Evolutionary conservation across 2,797 vertebrate genomes (phyloP).

Genomic region (Enteromius mattozi): DNA sequence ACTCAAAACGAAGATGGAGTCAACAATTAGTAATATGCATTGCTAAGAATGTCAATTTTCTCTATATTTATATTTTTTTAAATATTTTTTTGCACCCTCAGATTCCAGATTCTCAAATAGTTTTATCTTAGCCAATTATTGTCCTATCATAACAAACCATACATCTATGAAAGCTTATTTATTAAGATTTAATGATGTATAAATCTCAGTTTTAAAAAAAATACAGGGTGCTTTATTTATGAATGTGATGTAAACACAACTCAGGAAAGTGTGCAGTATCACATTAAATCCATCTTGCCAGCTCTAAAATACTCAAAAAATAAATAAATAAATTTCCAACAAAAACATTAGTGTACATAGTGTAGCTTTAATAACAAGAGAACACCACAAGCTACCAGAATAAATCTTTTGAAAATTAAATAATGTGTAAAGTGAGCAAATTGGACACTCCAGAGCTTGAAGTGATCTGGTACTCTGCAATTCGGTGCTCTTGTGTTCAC

Average conservation of each 20-base stretch:
- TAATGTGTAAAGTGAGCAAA: not conserved
- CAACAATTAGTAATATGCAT: too few relatives aligned
- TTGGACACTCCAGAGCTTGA: not conserved
- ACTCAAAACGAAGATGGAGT: too few relatives aligned
- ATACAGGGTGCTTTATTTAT: not conserved
- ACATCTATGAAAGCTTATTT: too few relatives aligned
- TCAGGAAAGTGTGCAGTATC: not conserved
- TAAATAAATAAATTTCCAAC: not conserved
- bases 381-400: not conserved
- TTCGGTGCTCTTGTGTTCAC: slow-evolving; percentile 1
- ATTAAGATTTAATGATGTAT: too few relatives aligned
- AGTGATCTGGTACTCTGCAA: not conserved
- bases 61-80: too few relatives aligned
- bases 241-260: not conserved
- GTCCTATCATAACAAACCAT: too few relatives aligned
- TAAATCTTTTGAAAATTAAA: not conserved
- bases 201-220: too few relatives aligned
- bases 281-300: not conserved
- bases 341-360: not conserved
- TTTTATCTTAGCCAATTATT: too few relatives aligned
- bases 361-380: not conserved
- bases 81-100: too few relatives aligned
- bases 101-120: too few relatives aligned
- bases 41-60: too few relatives aligned
- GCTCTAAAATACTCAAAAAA: not conserved